Evolutionary conservation across 2,888 invertebrate species (phyloP).

Genomic region (Erebia palarica): DNA sequence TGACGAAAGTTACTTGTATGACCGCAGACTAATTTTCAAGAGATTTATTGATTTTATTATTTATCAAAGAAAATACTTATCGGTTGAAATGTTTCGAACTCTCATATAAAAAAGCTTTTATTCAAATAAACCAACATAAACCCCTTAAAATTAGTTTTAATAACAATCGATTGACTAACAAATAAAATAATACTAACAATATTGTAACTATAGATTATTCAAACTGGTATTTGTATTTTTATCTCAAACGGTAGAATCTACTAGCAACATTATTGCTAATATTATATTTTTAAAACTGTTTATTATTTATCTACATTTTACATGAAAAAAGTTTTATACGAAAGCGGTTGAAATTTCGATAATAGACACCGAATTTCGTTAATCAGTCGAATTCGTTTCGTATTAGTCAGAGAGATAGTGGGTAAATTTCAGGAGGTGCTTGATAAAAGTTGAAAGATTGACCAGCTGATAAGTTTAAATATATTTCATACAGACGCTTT

Average conservation of each 20-base stretch:
- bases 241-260: constrained; percentile 36
- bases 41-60: not conserved
- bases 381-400: constrained; percentile 56
- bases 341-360: constrained; percentile 29
- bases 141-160: not conserved
- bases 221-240: constrained; percentile 24
- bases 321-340: constrained; percentile 20
- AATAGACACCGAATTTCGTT: constrained; percentile 46
- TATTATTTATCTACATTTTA: constrained; percentile 19
- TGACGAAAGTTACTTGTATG: not conserved
- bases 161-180: constrained; percentile 19
- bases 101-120: not conserved
- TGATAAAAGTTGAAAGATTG: not conserved
- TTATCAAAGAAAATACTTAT: not conserved
- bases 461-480: not conserved
- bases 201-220: constrained; percentile 24
- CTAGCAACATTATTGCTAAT: constrained; percentile 33
- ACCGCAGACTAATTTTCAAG: not conserved
- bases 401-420: constrained; percentile 34
- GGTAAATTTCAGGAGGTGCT: not conserved
- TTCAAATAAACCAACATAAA: constrained; percentile 1
- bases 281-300: constrained; percentile 13
- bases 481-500: too few relatives aligned
- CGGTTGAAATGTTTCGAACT: not conserved
- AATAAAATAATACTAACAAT: constrained; percentile 24